A percentile compares a stretch with the other conserved stretches of the same genome.
Conservation (phyloP, 2,797 vertebrate genomes). For the Acanthurus lineatus region DNA sequence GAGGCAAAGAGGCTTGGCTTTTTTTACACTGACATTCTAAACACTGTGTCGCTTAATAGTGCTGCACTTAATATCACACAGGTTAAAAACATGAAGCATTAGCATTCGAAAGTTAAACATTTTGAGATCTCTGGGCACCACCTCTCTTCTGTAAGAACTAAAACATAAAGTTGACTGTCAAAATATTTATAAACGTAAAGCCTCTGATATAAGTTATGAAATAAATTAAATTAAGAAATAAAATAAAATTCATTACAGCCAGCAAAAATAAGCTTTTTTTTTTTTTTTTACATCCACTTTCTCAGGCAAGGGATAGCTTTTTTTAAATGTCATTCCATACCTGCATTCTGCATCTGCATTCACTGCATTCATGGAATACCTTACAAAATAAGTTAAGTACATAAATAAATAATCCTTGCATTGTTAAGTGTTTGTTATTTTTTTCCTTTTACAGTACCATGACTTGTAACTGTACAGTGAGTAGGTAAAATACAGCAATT, state of each 20-base stretch:
- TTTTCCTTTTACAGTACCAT: conserved; percentile 84
- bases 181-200: conserved; percentile 63
- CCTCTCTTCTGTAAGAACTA: conserved; percentile 52
- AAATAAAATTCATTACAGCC: conserved; percentile 61
- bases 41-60: conserved; percentile 53
- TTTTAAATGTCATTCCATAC: conserved; percentile 73
- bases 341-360: conserved; percentile 79
- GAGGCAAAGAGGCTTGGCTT: conserved; percentile 67
- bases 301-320: conserved; percentile 67
- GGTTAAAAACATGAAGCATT: conserved; percentile 63
- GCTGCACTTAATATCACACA: conserved; percentile 63
- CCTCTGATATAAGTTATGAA: conserved; percentile 67
- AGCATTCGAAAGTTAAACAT: conserved; percentile 62
- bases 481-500: conserved; percentile 77
- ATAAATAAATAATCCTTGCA: conserved; percentile 84
- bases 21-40: conserved; percentile 67
- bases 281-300: conserved; percentile 64
- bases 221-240: conserved; percentile 75
- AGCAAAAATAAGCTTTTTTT: conserved; percentile 73
- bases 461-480: conserved; percentile 81
- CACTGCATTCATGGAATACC: conserved; percentile 78
- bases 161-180: conserved; percentile 66
- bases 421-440: conserved; percentile 74
- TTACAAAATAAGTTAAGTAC: conserved; percentile 80
- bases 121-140: conserved; percentile 35